A percentile compares a stretch with the other conserved stretches of the same genome.
These are phyloP conservation scores for Drosophila busckii DNA, from an alignment of 1,140 invertebrate species.

Conservation along the genomic window DNA sequence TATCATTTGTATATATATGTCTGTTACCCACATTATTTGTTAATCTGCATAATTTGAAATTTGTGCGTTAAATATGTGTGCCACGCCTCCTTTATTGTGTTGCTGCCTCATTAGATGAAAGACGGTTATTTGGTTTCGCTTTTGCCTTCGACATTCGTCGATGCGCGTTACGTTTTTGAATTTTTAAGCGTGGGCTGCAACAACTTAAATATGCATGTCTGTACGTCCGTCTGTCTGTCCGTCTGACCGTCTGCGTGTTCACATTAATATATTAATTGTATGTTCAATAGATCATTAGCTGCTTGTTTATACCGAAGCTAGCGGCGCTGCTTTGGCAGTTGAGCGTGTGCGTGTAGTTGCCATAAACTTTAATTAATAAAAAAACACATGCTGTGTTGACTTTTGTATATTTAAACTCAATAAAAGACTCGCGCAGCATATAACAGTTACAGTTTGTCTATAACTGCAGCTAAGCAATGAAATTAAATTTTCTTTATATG, in stretches of 20 bases:
- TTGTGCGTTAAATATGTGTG: conserved; percentile 29
- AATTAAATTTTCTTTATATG: too few relatives aligned
- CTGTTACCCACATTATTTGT: conserved; percentile 14
- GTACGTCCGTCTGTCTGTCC: too few relatives aligned
- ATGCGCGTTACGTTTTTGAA: too few relatives aligned
- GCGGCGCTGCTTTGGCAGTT: neutral
- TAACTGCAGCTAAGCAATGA: too few relatives aligned
- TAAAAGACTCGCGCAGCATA: too few relatives aligned
- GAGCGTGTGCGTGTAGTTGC: conserved; percentile 33
- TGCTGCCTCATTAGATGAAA: conserved; percentile 23
- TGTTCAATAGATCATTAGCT: conserved; percentile 66
- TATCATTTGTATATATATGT: conserved; percentile 43
- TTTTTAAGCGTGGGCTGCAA: conserved; percentile 15
- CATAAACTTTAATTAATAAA: conserved; percentile 53
- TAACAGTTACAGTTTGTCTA: too few relatives aligned
- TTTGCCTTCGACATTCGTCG: too few relatives aligned
- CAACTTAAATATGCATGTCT: conserved; percentile 64
- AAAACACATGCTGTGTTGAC: conserved; percentile 11
- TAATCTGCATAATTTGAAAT: conserved; percentile 65
- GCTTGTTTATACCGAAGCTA: conserved; percentile 46
- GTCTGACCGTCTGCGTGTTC: too few relatives aligned
- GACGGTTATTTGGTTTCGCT: conserved; percentile 9
- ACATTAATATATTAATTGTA: conserved; percentile 58
- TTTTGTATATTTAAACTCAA: too few relatives aligned
- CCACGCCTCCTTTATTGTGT: conserved; percentile 41